A percentile compares a stretch with the other conserved stretches of the same genome.
These are phyloP conservation scores for Spodoptera picta DNA, from an alignment of 2,888 invertebrate genomes.

Conservation along the genomic window DNA sequence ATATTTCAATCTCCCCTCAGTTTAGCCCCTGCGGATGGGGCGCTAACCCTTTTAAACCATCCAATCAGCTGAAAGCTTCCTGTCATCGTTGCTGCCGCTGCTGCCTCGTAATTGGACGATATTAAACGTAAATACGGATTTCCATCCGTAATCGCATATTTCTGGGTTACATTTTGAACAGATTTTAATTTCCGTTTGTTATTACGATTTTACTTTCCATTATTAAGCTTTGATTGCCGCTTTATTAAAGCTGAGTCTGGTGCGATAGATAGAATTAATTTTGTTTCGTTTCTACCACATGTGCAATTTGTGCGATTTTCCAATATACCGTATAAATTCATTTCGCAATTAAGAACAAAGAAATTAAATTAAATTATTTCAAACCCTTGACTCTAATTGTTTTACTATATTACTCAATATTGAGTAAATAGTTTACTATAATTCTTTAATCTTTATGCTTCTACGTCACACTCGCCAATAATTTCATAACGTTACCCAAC, in stretches of 20 bases:
- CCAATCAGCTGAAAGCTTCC: slow-evolving; percentile 80
- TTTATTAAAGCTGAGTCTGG: not conserved
- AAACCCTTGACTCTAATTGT: no score
- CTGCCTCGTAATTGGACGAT: slow-evolving; percentile 57
- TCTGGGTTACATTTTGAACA: slow-evolving; percentile 29
- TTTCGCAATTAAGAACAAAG: no score
- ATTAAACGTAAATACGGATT: slow-evolving; percentile 50
- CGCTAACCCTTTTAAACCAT: slow-evolving; percentile 67
- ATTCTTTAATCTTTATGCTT: no score
- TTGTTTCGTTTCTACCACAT: no score
- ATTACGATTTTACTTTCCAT: not conserved
- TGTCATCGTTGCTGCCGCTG: slow-evolving; percentile 58
- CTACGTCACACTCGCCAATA: slow-evolving; percentile 1
- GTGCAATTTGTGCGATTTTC: no score
- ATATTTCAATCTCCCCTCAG: slow-evolving; percentile 51
- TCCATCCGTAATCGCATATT: slow-evolving; percentile 31
- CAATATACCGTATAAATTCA: no score
- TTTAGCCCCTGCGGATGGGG: slow-evolving; percentile 50
- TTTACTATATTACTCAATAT: not conserved
- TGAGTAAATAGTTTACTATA: not conserved
- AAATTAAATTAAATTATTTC: no score
- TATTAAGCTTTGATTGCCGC: slow-evolving; percentile 1
- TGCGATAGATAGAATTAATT: no score
- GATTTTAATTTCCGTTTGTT: slow-evolving; percentile 35
- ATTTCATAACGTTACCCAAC: slow-evolving; percentile 27